A percentile compares a stretch with the other conserved stretches of the same genome.
Conservation (phyloP, 2,888 invertebrate genomes). For the Phyto melanocephala region DNA sequence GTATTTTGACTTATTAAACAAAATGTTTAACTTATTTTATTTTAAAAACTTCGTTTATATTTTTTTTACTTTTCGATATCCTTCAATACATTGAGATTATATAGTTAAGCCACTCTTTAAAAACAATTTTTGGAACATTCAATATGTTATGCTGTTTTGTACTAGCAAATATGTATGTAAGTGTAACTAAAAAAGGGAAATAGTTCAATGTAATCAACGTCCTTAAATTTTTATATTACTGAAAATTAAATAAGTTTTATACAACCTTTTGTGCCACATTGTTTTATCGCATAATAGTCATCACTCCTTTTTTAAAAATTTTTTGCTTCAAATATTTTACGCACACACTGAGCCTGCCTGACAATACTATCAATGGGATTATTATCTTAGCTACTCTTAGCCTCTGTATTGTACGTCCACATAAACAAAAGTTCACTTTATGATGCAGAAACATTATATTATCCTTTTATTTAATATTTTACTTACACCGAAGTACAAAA, state of each 20-base stretch:
- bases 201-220: no score
- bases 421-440: slow-evolving; percentile 47
- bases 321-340: not conserved
- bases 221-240: no score
- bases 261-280: no score
- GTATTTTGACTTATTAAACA: no score
- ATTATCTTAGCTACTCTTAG: not conserved
- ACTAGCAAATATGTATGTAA: not conserved
- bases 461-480: slow-evolving; percentile 52
- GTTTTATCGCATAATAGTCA: no score
- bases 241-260: no score
- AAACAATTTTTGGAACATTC: not conserved
- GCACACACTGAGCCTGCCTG: not conserved
- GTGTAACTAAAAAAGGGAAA: no score
- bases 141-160: not conserved
- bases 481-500: slow-evolving; percentile 42
- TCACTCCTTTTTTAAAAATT: not conserved
- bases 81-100: not conserved
- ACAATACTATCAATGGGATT: slow-evolving; percentile 1
- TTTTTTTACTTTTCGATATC: not conserved
- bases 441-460: slow-evolving; percentile 58
- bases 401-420: not conserved
- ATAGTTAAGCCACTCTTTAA: not conserved
- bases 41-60: no score
- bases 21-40: no score